A percentile compares a stretch with the other conserved stretches of the same genome.
phyloP scores from a whole-genome alignment of 2,113 vertebrate genomes.

The Epinephelus fuscoguttatus region DNA sequence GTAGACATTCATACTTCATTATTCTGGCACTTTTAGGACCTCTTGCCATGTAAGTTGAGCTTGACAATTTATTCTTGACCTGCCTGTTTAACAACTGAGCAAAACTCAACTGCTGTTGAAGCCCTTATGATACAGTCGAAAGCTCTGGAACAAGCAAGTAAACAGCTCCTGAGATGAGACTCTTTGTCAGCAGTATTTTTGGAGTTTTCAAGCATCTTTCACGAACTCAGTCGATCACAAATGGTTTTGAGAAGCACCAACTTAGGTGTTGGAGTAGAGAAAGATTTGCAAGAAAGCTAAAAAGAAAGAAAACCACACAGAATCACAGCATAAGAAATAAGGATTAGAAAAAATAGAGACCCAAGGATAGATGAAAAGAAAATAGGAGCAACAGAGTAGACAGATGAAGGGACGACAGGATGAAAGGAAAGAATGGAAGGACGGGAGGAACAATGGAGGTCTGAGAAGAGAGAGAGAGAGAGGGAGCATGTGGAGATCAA shows the following conservation, averaged over 20 bases:
- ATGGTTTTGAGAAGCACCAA: not conserved
- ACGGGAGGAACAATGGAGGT: constrained; percentile 6
- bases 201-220: not conserved
- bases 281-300: too few relatives aligned
- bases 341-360: not conserved
- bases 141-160: too few relatives aligned
- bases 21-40: too few relatives aligned
- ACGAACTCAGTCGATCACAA: not conserved
- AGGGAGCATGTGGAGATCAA: constrained; percentile 30
- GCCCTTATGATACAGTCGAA: not conserved
- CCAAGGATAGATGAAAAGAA: not conserved
- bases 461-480: constrained; percentile 6
- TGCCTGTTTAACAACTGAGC: too few relatives aligned
- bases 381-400: not conserved
- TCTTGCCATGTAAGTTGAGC: too few relatives aligned
- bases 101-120: not conserved
- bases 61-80: too few relatives aligned
- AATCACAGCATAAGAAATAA: not conserved
- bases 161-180: too few relatives aligned
- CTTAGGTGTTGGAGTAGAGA: not conserved
- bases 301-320: too few relatives aligned
- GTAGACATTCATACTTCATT: too few relatives aligned
- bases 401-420: constrained; percentile 29
- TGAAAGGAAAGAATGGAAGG: constrained; percentile 31
- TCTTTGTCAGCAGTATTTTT: too few relatives aligned